These are phyloP conservation scores for Panulirus ornatus DNA, from an alignment of 1,140 invertebrate genomes.

Conservation along the genomic window DNA sequence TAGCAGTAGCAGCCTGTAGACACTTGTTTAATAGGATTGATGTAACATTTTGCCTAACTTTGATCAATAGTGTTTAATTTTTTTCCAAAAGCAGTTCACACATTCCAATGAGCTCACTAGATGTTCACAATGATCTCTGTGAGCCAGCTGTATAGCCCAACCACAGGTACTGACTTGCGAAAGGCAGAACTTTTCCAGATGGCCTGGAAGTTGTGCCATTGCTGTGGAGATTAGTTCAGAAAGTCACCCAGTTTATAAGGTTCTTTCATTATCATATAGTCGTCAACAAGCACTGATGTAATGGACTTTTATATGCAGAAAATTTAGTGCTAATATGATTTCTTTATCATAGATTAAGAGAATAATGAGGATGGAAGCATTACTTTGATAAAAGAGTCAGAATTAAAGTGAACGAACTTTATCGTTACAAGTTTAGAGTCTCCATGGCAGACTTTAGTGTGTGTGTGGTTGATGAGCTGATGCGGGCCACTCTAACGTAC, in stretches of 20 bases:
- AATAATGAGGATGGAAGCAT: neutral
- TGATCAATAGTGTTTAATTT: neutral
- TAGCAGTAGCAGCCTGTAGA: constrained; percentile 22
- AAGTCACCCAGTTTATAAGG: neutral
- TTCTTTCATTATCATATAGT: neutral
- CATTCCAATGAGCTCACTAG: constrained; percentile 31
- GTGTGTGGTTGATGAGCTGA: neutral
- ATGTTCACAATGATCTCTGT: constrained; percentile 33
- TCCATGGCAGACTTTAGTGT: neutral
- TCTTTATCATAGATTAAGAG: neutral
- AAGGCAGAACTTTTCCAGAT: neutral
- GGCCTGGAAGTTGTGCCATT: neutral
- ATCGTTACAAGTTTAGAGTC: neutral
- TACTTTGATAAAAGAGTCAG: neutral
- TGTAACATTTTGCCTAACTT: neutral
- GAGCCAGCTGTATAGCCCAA: neutral
- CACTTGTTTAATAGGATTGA: neutral
- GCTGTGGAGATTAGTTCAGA: neutral
- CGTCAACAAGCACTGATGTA: neutral
- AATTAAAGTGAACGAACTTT: neutral
- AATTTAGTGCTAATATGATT: neutral
- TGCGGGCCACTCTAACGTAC: neutral
- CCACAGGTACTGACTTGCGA: neutral
- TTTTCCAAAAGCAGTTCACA: neutral
- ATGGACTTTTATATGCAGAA: neutral